phyloP scores from a whole-genome alignment of 2,888 invertebrate genomes.

The Cheilosia urbana region DNA sequence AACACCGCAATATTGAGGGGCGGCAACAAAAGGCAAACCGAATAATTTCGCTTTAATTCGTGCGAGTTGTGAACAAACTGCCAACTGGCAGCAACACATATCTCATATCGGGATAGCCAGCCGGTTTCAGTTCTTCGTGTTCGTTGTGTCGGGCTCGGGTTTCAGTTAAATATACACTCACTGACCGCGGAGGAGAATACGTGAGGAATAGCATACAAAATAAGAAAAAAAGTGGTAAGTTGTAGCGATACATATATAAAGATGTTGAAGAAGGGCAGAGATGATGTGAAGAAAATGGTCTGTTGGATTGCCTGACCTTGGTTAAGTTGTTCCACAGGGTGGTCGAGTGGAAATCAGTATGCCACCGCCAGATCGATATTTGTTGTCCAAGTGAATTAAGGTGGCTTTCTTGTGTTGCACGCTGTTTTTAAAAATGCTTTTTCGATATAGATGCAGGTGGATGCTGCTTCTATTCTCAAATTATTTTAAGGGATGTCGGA shows the following conservation, averaged over 20 bases:
- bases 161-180: conserved; percentile 4
- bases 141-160: conserved; percentile 41
- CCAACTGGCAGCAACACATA: neutral
- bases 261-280: conserved; percentile 15
- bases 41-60: conserved; percentile 23
- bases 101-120: conserved; percentile 9
- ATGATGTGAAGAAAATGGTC: neutral
- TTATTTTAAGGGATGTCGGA: too few relatives aligned
- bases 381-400: too few relatives aligned
- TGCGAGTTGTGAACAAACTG: conserved; percentile 1
- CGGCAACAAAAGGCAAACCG: conserved; percentile 4
- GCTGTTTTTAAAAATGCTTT: too few relatives aligned
- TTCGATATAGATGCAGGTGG: too few relatives aligned
- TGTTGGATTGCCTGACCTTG: conserved; percentile 23
- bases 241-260: neutral
- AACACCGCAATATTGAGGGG: conserved; percentile 7
- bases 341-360: neutral
- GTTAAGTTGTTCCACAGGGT: conserved; percentile 8
- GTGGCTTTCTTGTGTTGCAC: too few relatives aligned
- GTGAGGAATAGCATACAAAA: neutral
- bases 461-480: too few relatives aligned
- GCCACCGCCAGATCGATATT: too few relatives aligned
- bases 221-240: conserved; percentile 49
- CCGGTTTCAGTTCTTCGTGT: conserved; percentile 44
- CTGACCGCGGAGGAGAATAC: conserved; percentile 21